Evolutionary conservation across 2,113 vertebrate species (phyloP).

Genomic region (Clarias macrocephalus): DNA sequence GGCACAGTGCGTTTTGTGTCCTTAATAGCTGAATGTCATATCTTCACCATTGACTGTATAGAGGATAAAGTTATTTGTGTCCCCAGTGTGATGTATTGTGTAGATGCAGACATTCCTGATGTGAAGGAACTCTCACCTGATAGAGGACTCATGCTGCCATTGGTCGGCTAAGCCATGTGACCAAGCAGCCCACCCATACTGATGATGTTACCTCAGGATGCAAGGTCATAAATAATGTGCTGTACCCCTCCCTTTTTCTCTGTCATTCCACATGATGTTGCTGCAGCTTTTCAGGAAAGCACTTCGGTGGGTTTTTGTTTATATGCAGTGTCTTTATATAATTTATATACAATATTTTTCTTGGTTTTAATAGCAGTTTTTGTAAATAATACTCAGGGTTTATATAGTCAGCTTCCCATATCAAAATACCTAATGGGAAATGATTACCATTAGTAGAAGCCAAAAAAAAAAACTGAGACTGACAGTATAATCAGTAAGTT

Average conservation of each 20-base stretch:
- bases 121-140: constrained; percentile 46
- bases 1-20: constrained; percentile 6
- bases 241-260: constrained; percentile 1
- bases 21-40: constrained; percentile 16
- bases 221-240: constrained; percentile 42
- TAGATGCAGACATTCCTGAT: constrained; percentile 41
- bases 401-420: background rate
- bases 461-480: background rate
- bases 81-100: constrained; percentile 36
- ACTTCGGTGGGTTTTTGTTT: background rate
- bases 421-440: background rate
- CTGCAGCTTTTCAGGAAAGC: constrained; percentile 32
- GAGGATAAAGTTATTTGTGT: constrained; percentile 41
- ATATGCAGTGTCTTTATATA: background rate
- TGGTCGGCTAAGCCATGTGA: constrained; percentile 43
- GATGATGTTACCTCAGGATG: constrained; percentile 8
- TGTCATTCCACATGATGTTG: background rate
- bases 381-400: background rate
- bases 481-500: background rate
- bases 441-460: background rate
- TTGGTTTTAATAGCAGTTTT: no score
- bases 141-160: constrained; percentile 37
- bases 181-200: constrained; percentile 23
- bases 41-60: constrained; percentile 36
- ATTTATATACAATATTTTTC: no score